Evolutionary conservation across 2,888 invertebrate species (phyloP).

Genomic region (Heliconius erato): DNA sequence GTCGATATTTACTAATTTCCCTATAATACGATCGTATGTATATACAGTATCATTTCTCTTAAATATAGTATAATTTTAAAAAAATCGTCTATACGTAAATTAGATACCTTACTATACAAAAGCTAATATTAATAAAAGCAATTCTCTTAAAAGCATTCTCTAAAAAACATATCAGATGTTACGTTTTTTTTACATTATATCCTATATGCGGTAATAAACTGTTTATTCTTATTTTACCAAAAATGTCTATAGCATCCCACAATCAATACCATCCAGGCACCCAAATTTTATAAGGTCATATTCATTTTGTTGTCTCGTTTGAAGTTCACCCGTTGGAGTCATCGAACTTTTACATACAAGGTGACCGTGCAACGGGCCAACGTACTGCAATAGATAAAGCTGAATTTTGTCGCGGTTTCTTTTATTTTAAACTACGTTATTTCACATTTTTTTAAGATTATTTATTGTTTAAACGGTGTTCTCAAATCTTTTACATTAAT

Average conservation of each 20-base stretch:
- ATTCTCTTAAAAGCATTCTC: no score
- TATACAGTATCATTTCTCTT: no score
- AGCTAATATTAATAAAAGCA: no score
- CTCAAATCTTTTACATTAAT: not conserved
- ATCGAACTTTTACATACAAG: slow-evolving; percentile 47
- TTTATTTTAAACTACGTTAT: not conserved
- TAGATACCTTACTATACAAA: no score
- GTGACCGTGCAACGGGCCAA: slow-evolving; percentile 46
- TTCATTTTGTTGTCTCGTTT: slow-evolving; percentile 43
- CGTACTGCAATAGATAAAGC: slow-evolving; percentile 25
- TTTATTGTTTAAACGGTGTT: not conserved
- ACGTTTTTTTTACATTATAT: not conserved
- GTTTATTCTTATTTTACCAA: not conserved
- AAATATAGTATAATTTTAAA: no score
- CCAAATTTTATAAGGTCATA: slow-evolving; percentile 21
- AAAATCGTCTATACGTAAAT: no score
- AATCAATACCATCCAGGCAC: slow-evolving; percentile 11
- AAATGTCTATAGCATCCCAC: not conserved
- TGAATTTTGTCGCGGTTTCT: slow-evolving; percentile 11
- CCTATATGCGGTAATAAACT: not conserved
- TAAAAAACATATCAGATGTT: no score
- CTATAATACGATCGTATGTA: no score
- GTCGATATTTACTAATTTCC: no score
- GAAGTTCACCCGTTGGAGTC: slow-evolving; percentile 43
- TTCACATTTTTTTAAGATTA: not conserved